phyloP scores from a whole-genome alignment of 2,888 invertebrate species.

The Eulithis prunata region DNA sequence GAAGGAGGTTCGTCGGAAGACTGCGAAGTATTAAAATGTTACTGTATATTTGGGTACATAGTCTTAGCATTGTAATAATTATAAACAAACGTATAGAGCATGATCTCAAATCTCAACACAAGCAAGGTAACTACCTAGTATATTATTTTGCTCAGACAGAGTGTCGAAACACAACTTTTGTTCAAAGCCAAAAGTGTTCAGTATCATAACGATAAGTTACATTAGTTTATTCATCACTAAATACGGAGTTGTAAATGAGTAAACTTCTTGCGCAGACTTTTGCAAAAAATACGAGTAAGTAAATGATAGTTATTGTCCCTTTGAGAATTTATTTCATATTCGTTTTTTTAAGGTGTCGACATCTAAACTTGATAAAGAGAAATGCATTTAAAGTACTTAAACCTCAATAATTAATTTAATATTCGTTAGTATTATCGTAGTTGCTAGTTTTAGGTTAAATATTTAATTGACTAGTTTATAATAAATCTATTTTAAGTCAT shows the following conservation, averaged over 20 bases:
- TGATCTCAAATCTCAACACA: conserved; percentile 74
- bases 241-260: too few relatives aligned
- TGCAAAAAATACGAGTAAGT: too few relatives aligned
- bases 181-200: conserved; percentile 14
- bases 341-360: background rate
- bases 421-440: conserved; percentile 8
- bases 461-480: conserved; percentile 8
- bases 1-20: background rate
- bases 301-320: too few relatives aligned
- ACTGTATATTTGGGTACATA: conserved; percentile 28
- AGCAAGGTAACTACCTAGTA: conserved; percentile 40
- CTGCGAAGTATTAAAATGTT: conserved; percentile 18
- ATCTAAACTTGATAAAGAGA: conserved; percentile 8
- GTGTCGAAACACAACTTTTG: background rate
- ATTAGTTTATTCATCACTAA: too few relatives aligned
- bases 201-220: background rate
- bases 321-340: background rate
- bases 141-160: conserved; percentile 16
- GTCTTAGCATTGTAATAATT: conserved; percentile 44
- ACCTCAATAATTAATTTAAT: conserved; percentile 5
- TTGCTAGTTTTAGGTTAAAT: conserved; percentile 10
- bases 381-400: conserved; percentile 28
- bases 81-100: conserved; percentile 51
- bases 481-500: conserved; percentile 9
- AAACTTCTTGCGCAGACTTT: too few relatives aligned